These are phyloP conservation scores for Thymallus thymallus DNA, from an alignment of 2,113 vertebrate genomes.

Conservation along the genomic window DNA sequence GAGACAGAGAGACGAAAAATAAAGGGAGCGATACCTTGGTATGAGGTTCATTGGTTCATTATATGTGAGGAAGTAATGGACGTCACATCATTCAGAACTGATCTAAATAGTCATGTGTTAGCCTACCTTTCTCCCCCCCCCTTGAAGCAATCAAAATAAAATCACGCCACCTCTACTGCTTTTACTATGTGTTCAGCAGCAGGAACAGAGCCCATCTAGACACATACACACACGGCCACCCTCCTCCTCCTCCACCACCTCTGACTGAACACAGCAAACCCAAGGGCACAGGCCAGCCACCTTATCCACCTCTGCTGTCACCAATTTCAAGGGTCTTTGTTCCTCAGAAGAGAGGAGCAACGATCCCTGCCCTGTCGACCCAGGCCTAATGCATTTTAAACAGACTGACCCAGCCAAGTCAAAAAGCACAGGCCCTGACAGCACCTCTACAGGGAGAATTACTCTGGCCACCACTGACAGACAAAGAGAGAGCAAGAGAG, in stretches of 20 bases:
- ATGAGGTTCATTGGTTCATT: background rate
- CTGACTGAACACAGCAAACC: background rate
- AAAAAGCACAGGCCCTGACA: background rate
- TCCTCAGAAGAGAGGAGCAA: background rate
- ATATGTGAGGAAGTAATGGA: no score
- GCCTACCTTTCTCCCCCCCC: no score
- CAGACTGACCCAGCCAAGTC: background rate
- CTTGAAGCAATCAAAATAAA: no score
- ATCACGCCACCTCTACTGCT: no score
- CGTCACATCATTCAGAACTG: no score
- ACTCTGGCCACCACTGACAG: background rate
- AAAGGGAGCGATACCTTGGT: background rate
- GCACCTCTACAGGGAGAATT: background rate
- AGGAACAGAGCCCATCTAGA: no score
- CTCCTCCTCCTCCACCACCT: background rate
- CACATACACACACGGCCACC: no score
- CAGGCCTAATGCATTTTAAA: slow-evolving; percentile 5
- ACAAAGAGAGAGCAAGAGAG: background rate
- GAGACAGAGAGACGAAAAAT: background rate
- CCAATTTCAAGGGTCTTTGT: slow-evolving; percentile 11
- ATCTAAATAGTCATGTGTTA: no score
- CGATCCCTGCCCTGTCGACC: background rate
- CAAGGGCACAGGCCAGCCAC: background rate
- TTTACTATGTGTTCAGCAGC: no score
- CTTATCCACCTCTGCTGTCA: background rate